phyloP scores from a whole-genome alignment of 2,888 invertebrate species.

The Chouioia cunea region DNA sequence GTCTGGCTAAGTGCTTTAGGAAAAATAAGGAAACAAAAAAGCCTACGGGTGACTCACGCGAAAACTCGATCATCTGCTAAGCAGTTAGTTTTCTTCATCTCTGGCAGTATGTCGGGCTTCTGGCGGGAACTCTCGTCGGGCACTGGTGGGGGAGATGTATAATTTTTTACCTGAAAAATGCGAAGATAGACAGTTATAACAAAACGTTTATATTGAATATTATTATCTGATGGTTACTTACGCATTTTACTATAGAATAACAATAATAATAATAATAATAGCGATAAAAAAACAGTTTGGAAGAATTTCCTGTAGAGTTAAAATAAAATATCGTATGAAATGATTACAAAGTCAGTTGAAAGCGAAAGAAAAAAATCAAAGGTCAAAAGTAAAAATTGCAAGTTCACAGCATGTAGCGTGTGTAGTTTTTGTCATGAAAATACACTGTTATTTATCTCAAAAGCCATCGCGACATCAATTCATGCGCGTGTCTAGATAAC shows the following conservation, averaged over 20 bases:
- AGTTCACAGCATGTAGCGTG: constrained; percentile 2
- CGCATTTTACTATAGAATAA: too few relatives aligned
- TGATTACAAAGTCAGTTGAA: background rate
- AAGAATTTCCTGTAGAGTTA: background rate
- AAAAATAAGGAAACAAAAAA: constrained; percentile 41
- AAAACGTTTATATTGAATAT: too few relatives aligned
- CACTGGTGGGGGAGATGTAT: background rate
- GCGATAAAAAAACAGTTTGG: background rate
- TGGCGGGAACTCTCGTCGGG: constrained; percentile 24
- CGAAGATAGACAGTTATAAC: too few relatives aligned
- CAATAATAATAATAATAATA: too few relatives aligned
- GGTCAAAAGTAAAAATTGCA: constrained; percentile 34
- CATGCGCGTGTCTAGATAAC: constrained; percentile 43
- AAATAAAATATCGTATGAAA: background rate
- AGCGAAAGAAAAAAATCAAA: constrained; percentile 16
- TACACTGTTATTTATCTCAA: constrained; percentile 46
- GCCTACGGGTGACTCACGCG: constrained; percentile 41
- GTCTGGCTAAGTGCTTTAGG: constrained; percentile 4
- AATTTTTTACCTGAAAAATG: constrained; percentile 29
- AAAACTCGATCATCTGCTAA: constrained; percentile 26
- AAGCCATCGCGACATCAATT: constrained; percentile 35
- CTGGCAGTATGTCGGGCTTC: constrained; percentile 36
- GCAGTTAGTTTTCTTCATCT: constrained; percentile 28
- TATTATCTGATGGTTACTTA: too few relatives aligned
- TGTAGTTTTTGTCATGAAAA: constrained; percentile 52